These are phyloP conservation scores for Odontocolon sp. DNA, from an alignment of 2,888 invertebrate species.

Conservation along the genomic window DNA sequence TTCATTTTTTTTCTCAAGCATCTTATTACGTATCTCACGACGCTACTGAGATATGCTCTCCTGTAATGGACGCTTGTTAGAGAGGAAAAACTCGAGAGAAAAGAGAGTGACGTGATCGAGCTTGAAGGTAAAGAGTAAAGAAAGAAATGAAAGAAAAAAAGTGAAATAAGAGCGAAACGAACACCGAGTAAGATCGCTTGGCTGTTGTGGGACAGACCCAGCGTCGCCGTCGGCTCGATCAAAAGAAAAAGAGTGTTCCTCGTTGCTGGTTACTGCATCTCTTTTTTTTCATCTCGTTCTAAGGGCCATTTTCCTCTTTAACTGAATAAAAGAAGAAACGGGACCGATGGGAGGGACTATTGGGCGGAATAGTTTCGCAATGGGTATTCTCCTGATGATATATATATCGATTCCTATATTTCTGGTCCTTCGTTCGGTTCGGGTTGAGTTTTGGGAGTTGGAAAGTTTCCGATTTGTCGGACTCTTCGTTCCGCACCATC, in stretches of 20 bases:
- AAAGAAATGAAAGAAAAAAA: neutral
- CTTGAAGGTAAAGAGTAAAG: neutral
- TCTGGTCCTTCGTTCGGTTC: neutral
- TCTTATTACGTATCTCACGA: conserved; percentile 13
- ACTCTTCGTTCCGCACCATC: conserved; percentile 51
- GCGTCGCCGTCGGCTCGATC: conserved; percentile 22
- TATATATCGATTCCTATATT: conserved; percentile 29
- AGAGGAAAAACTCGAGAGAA: conserved; percentile 13
- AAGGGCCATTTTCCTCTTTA: neutral
- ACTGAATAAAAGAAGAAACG: conserved; percentile 11
- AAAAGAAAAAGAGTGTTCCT: conserved; percentile 20
- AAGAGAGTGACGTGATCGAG: conserved; percentile 27
- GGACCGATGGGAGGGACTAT: neutral
- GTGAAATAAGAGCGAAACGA: neutral
- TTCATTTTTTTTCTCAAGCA: neutral
- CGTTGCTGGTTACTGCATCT: neutral
- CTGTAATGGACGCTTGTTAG: conserved; percentile 47
- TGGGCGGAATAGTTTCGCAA: conserved; percentile 13
- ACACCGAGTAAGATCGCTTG: neutral
- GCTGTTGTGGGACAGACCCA: conserved; percentile 13
- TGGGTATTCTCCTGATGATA: neutral
- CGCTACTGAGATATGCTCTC: conserved; percentile 39
- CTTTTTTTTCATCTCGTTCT: neutral
- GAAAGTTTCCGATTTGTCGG: conserved; percentile 55
- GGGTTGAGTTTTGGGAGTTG: conserved; percentile 18